These are phyloP conservation scores for Trichogramma dendrolimi DNA, from an alignment of 2,888 invertebrate species.

Conservation along the genomic window DNA sequence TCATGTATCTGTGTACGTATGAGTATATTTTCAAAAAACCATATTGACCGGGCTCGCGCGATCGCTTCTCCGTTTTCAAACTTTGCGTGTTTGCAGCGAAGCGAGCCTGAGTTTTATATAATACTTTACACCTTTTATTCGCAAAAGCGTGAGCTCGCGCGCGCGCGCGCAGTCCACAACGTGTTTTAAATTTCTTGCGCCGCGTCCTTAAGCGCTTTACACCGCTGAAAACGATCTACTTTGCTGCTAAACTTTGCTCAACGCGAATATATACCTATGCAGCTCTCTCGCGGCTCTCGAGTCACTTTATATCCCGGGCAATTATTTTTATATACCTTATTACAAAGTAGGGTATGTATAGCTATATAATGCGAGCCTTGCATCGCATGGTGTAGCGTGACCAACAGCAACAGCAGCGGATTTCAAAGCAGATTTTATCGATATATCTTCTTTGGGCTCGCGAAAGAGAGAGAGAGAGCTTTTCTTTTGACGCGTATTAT, in stretches of 20 bases:
- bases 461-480: background rate
- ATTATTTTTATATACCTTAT: too few relatives aligned
- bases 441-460: constrained; percentile 20
- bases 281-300: too few relatives aligned
- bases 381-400: constrained; percentile 1
- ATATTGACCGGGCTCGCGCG: too few relatives aligned
- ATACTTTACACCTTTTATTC: constrained; percentile 15
- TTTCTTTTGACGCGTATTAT: too few relatives aligned
- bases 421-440: constrained; percentile 20
- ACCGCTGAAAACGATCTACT: background rate
- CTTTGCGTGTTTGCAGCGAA: too few relatives aligned
- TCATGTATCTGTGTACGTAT: too few relatives aligned
- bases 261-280: too few relatives aligned
- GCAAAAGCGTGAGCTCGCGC: constrained; percentile 2
- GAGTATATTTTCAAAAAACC: too few relatives aligned
- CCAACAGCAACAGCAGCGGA: constrained; percentile 3
- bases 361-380: background rate
- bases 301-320: too few relatives aligned
- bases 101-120: constrained; percentile 16
- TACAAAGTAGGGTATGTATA: background rate
- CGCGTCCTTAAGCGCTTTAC: background rate
- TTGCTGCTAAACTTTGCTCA: background rate
- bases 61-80: too few relatives aligned
- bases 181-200: background rate
- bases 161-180: constrained; percentile 2